Evolutionary conservation across 2,888 invertebrate species (phyloP), one percentile per base, ranked within the genome.

Genomic region (Trissolcus brochymenae): DNA sequence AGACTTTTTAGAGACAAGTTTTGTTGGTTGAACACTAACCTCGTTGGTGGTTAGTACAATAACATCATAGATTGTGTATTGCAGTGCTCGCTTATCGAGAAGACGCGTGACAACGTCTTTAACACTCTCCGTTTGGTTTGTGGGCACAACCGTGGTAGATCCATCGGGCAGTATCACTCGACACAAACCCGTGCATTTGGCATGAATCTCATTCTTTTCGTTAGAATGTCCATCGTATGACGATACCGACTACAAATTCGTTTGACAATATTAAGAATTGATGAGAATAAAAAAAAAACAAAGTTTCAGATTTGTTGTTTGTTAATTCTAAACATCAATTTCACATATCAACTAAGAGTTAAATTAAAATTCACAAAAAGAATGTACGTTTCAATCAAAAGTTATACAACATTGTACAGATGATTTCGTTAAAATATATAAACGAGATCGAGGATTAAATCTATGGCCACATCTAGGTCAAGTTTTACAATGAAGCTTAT

Each of bases 101-200:
- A 98, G 91, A 72, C 95, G 92, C 80, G 94, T 94, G 21, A 98
- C 93, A 66, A 97, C 91, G 79, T 94, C 92, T 73, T 93, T 93
- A 72, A 98, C 94, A 0, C 94, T 93, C 87, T 96, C 94, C 29
- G 92, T 91, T 17, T 93, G 90, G 82, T 94, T 94, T 55, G 96
- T 95, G 82, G 94, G 95, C 73, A 98, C 95, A 81, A 98, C 97
- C 0, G 98, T 97, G 2, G 98, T 97, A 72, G 97, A 96, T 56
- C 95, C 95, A 90, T 98, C 97, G 1, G 96, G 95, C 76, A 98
- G 90, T 85, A 95, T 93, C 76, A 98, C 96, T 80, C 97, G 93
- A 87, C 96, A 96, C 35, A 96, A 87, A 74, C 89, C 89, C 79
- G 88, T 86, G 81, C 89, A 89, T 84, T 89, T 89, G 83, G 85